Base-by-base conservation (phyloP, 2,888 invertebrate genomes). In the Brachyptera risi region DNA sequence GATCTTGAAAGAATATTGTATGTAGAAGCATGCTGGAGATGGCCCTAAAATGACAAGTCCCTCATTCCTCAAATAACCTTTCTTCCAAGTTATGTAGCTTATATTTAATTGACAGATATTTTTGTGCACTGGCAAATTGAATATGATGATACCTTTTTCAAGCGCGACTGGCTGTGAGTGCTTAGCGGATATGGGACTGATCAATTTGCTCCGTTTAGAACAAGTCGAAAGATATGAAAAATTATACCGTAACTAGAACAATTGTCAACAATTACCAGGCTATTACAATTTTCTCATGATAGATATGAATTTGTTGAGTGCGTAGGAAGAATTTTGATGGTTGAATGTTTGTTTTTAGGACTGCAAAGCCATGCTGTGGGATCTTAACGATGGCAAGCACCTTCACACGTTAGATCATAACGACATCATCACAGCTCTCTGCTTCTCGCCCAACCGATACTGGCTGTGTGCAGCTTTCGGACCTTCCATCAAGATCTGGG, bases 401-500 rank as follows among this genome's bases (percentile, higher is more conserved):
- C 83, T 99, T 74, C 98, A 99, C 82, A 98, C 98, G 13, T 80
- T 99, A 72, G 96, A 97, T 75, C 98, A 98, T 78, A 96, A 96
- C 78, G 97, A 97, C 75, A 92, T 93, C 76, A 98, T 99, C 79
- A 97, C 96, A 71, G 92, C 98, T 3, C 81, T 99, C 71, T 95
- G 96, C 85, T 99, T 99, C 88, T 96, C 96, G 66, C 99, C 99
- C 66, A 99, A 99, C 82, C 88, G 97, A 64, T 99, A 99, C 75
- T 99, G 99, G 99, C 84, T 99, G 67, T 99, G 99, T 77, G 99
- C 97, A 73, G 99, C 99, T 21, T 97, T 93, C 72, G 98, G 98
- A 70, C 93, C 96, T 66, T 90, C 91, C 70, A 97, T 99, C 76
- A 97, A 96, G 80, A 98, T 99, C 75, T 99, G 98, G 98, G 88